These are phyloP conservation scores for Stenchaetothrips biformis DNA, from an alignment of 2,888 invertebrate species.

Conservation along the genomic window DNA sequence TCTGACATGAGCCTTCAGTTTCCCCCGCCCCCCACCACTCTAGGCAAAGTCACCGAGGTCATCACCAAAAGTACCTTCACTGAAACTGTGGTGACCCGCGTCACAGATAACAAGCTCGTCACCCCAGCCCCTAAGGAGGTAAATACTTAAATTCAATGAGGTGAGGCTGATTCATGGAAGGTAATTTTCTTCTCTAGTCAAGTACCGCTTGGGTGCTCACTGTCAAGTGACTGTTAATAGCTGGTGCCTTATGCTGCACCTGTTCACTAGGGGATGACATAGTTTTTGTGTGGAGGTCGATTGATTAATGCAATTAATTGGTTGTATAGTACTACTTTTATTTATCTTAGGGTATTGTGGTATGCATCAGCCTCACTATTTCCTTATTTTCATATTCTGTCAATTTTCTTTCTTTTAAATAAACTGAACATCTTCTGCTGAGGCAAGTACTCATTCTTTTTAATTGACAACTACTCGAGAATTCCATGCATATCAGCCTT, in stretches of 20 bases:
- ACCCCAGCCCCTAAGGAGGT: slow-evolving; percentile 86
- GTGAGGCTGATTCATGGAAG: slow-evolving; percentile 21
- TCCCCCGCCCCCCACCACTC: slow-evolving; percentile 76
- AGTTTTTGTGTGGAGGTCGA: too few relatives aligned
- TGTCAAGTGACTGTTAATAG: background rate
- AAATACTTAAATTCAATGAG: slow-evolving; percentile 45
- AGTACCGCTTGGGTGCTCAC: background rate
- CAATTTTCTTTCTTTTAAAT: background rate
- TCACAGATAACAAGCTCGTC: slow-evolving; percentile 86
- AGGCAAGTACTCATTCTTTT: too few relatives aligned
- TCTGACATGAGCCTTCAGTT: slow-evolving; percentile 64
- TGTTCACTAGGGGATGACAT: background rate
- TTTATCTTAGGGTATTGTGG: background rate
- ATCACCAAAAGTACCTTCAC: slow-evolving; percentile 95
- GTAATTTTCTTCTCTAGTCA: background rate
- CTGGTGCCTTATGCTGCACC: background rate
- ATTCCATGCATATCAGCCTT: slow-evolving; percentile 10
- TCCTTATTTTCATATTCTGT: background rate
- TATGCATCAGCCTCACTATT: slow-evolving; percentile 19
- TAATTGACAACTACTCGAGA: background rate
- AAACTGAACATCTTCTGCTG: too few relatives aligned
- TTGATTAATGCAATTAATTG: background rate
- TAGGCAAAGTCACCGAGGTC: slow-evolving; percentile 87
- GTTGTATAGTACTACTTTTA: background rate
- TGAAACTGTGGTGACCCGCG: slow-evolving; percentile 88